These are phyloP conservation scores for Xiphydria camelus DNA, from an alignment of 2,888 invertebrate species.

Conservation along the genomic window DNA sequence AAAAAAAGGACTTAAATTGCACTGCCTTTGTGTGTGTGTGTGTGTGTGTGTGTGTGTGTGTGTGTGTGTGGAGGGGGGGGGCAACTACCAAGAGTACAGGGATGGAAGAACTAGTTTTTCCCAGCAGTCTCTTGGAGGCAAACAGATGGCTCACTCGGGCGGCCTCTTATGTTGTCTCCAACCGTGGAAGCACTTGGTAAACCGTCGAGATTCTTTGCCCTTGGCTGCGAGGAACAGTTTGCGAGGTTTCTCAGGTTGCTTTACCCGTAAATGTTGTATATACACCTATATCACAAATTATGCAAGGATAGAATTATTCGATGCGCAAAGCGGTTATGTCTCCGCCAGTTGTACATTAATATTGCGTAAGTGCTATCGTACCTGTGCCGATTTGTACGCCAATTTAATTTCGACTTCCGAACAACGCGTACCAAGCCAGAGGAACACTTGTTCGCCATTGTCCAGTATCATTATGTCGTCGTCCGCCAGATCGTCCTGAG, in stretches of 20 bases:
- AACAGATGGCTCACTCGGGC: conserved; percentile 69
- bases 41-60: no score
- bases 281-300: no score
- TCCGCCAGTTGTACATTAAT: no score
- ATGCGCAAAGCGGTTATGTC: no score
- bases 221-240: conserved; percentile 94
- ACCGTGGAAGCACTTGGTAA: conserved; percentile 98
- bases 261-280: conserved; percentile 94
- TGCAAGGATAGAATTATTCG: no score
- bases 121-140: no score
- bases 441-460: conserved; percentile 95
- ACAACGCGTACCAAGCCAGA: conserved; percentile 96
- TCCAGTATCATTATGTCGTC: conserved; percentile 99
- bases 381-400: conserved; percentile 97
- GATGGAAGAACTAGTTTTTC: no score
- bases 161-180: conserved; percentile 91
- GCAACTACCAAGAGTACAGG: no score
- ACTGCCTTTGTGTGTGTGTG: no score
- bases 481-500: conserved; percentile 95
- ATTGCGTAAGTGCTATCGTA: conserved; percentile 53
- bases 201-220: conserved; percentile 92
- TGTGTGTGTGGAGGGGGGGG: no score
- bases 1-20: no score
- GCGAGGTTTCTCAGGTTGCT: conserved; percentile 87
- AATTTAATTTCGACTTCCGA: conserved; percentile 99